Evolutionary conservation across 2,888 invertebrate species (phyloP), one percentile per base, ranked within the genome.

Genomic region (Calliopum simillimum): DNA sequence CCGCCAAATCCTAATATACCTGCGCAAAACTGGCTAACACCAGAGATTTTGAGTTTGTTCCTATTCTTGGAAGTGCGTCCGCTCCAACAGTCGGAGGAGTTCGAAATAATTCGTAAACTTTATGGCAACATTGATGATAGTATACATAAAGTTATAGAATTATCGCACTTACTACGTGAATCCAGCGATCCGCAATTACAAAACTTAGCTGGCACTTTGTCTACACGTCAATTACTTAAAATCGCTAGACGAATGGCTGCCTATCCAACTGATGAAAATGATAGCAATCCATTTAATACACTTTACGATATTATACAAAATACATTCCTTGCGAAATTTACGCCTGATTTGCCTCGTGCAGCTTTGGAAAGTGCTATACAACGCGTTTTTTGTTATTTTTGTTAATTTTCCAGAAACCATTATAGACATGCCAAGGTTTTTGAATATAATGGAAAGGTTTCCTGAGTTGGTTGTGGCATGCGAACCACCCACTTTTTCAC

Each of bases 41-140:
- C 98, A 0, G 98, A 99, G 86, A 88, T 97, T 73, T 88, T 98
- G 11, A 95, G 95, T 79, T 87, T 98, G 74, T 97, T 98, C 82
- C 86, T 96, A n/a, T 98, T 94, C 84, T 95, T 97, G 80, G 91
- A 94, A 83, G 92, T 98, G 88, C 89, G 95, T 63, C 93, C 95
- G 47, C 87, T 98, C 46, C 91, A 91, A 68, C 91, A 92, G 79
- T 85, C 87, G 0, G 97, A 99, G 81, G 97, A 95, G 84, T 89
- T 91, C 73, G 90, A 91, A 76, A 91, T 96, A 33, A 92, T 96
- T 41, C 88, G 89, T 51, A 87, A 90, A 25, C 88, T 93, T 84
- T 94, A 93, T 82, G 88, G 88, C 70, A 77, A 76, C 11, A 73
- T 92, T 68, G 89, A 90, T 0, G 82, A 87, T 65, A 88, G 91